Percentiles rank a stretch among this genome's conserved stretches.
phyloP scores from a whole-genome alignment of 30 jellyfish, hydroid and myxozoan species.

The Pseudorhiza aurosa region DNA sequence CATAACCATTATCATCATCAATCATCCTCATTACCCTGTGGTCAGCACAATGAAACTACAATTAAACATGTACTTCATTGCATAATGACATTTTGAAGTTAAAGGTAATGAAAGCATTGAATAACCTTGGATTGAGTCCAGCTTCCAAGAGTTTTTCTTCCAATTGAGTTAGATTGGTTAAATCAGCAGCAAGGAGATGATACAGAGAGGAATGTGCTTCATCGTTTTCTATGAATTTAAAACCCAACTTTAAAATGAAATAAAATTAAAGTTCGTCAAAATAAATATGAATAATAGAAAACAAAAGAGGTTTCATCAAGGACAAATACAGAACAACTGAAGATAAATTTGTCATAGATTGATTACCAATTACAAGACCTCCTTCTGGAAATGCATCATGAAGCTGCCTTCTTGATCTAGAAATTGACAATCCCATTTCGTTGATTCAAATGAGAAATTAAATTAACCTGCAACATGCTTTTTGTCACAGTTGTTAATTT shows the following conservation, averaged over 20 bases:
- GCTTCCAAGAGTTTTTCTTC: conserved; percentile 60
- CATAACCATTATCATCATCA: too few species aligned
- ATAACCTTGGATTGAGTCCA: conserved; percentile 70
- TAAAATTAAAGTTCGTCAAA: neutral
- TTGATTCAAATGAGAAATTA: too few species aligned
- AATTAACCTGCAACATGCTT: too few species aligned
- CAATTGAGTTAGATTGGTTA: conserved; percentile 57
- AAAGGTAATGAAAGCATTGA: too few species aligned
- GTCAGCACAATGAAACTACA: neutral
- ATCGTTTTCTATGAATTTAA: conserved; percentile 38
- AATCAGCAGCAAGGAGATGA: conserved; percentile 91
- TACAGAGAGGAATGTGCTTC: conserved; percentile 65
- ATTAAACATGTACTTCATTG: too few species aligned
- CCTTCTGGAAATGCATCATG: conserved; percentile 90
- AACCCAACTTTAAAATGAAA: neutral
- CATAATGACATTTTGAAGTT: too few species aligned
- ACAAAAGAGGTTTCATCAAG: too few species aligned
- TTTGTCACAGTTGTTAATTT: too few species aligned
- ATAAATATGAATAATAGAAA: too few species aligned
- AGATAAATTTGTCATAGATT: too few species aligned
- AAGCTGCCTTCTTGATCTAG: conserved; percentile 73
- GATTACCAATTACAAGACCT: conserved; percentile 78
- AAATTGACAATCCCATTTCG: too few species aligned
- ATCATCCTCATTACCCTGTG: neutral
- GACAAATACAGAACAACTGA: too few species aligned